phyloP scores from a whole-genome alignment of 2,797 vertebrate species.

The Mallotus villosus region DNA sequence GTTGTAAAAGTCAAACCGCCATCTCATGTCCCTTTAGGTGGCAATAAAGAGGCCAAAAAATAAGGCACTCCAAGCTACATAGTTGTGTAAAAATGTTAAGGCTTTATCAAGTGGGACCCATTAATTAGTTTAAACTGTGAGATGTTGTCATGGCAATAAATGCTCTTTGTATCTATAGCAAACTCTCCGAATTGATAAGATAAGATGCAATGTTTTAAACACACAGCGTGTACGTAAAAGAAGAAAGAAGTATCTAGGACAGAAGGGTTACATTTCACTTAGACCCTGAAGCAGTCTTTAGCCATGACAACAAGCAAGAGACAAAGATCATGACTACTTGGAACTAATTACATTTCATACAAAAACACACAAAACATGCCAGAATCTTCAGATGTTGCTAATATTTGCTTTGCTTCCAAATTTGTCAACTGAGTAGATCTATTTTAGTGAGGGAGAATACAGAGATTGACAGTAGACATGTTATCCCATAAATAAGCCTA shows the following conservation, averaged over 20 bases:
- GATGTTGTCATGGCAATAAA: slow-evolving; percentile 44
- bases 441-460: slow-evolving; percentile 7
- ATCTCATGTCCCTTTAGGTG: slow-evolving; percentile 42
- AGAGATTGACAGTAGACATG: slow-evolving; percentile 20
- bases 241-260: neutral
- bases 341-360: too few relatives aligned
- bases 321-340: neutral
- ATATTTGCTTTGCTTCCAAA: too few relatives aligned
- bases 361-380: too few relatives aligned
- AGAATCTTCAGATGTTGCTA: too few relatives aligned
- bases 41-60: slow-evolving; percentile 45
- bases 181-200: slow-evolving; percentile 12
- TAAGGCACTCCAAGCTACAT: slow-evolving; percentile 36
- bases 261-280: neutral
- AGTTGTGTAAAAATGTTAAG: slow-evolving; percentile 4
- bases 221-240: too few relatives aligned
- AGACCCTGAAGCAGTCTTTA: neutral
- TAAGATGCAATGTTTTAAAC: too few relatives aligned
- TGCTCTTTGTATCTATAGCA: slow-evolving; percentile 21
- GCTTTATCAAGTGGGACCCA: slow-evolving; percentile 28
- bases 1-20: slow-evolving; percentile 41
- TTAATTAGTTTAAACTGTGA: slow-evolving; percentile 29
- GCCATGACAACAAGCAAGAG: neutral
- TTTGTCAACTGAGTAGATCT: neutral
- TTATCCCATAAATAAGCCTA: slow-evolving; percentile 3